Base-by-base conservation (phyloP, 2,797 vertebrate species). In the Hozukius guyotensis region DNA sequence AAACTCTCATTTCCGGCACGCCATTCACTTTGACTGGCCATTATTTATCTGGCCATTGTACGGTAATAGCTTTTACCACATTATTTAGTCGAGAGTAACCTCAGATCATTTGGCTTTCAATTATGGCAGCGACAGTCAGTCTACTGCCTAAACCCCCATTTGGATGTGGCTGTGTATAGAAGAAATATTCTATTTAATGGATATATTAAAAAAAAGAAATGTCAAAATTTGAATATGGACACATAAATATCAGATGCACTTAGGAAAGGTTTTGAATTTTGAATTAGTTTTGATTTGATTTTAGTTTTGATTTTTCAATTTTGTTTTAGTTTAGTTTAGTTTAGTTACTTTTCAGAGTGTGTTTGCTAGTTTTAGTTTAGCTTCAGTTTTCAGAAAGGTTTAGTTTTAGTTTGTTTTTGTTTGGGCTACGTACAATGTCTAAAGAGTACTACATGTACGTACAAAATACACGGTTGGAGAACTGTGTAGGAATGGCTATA, bases 1-100 rank as follows among this genome's bases (percentile, higher is more conserved):
- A 81, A 69, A 78, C 60, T 67, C 70, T 89, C 5, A 86, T 88
- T 87, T 89, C 80, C 81, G 10, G 29, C 34, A 10, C 60, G 81
- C 56, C 83, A 65, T 76, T 92, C 80, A 84, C 65, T 60, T 78
- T 85, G 67, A 83, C 56, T 61, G 72, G 68, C 63, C 14, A 18
- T 70, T 72, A 82, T 73, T 89, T 61, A 91, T 84, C 78, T 46
- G 46, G 12, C 60, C 10, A 16, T 7, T 53, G 55, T 34, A 8
- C 14, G 49, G 63, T 75, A 78, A 90, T 76, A 49, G 6, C n/a
- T 46, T 78, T 81, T 61, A 79, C 25, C 56, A 53, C 76, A 68
- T 82, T 31, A 78, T 80, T 67, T 68, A 61, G 62, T 64, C 24
- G 2, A n/a, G 57, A 56, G 34, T 2, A 66, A 61, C 52, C 25